Conservation (phyloP, 2,888 invertebrate species). For the Brenthis hecate region DNA sequence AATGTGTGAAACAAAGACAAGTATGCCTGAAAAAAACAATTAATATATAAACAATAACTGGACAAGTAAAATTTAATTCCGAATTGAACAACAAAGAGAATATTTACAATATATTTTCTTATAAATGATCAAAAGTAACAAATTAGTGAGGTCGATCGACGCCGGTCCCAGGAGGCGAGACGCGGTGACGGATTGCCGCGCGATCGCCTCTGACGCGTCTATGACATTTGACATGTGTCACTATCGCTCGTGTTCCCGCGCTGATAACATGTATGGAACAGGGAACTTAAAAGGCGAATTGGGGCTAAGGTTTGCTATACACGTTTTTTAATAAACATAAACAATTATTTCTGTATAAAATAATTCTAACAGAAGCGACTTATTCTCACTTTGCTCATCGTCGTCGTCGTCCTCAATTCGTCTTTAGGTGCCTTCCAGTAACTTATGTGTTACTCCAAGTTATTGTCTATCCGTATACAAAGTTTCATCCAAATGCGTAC, state of each 20-base stretch:
- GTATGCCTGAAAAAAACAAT: too few species aligned
- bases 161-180: constrained; percentile 50
- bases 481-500: too few species aligned
- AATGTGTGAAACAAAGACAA: too few species aligned
- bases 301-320: not conserved
- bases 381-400: too few species aligned
- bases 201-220: constrained; percentile 61
- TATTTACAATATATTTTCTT: constrained; percentile 14
- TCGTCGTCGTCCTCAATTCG: too few species aligned
- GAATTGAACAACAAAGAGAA: not conserved
- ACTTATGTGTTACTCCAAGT: too few species aligned
- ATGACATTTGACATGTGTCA: constrained; percentile 48
- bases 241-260: constrained; percentile 44
- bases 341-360: not conserved
- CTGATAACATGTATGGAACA: constrained; percentile 47
- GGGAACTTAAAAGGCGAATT: constrained; percentile 11
- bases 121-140: constrained; percentile 42
- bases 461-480: too few species aligned
- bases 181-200: constrained; percentile 65
- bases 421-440: too few species aligned
- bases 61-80: not conserved
- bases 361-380: too few species aligned
- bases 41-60: too few species aligned
- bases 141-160: constrained; percentile 56
- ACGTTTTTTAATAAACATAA: not conserved